These are phyloP conservation scores for Philaethria dido DNA, from an alignment of 2,888 invertebrate genomes.

Conservation along the genomic window DNA sequence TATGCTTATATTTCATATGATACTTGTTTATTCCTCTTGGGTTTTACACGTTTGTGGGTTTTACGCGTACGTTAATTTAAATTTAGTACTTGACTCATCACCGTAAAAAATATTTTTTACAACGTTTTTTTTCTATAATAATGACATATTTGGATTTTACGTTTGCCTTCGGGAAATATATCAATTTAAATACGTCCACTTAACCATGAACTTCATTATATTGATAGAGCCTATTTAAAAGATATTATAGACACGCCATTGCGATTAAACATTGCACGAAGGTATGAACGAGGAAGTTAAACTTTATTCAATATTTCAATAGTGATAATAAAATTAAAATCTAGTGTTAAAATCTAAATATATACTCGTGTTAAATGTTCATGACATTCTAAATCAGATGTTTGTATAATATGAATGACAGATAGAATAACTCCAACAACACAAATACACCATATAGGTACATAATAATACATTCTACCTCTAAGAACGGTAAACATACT, in stretches of 20 bases:
- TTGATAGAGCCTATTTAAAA: slow-evolving; percentile 15
- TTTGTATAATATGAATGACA: background rate
- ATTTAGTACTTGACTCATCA: background rate
- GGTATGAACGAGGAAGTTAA: slow-evolving; percentile 10
- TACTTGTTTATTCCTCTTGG: background rate
- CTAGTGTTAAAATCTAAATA: too few relatives aligned
- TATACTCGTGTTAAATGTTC: too few relatives aligned
- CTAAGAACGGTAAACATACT: too few relatives aligned
- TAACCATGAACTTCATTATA: slow-evolving; percentile 21
- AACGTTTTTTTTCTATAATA: background rate
- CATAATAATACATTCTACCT: too few relatives aligned
- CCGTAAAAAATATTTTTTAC: background rate
- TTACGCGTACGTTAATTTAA: background rate
- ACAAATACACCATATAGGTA: too few relatives aligned
- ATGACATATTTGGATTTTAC: background rate
- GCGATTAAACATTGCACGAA: slow-evolving; percentile 14
- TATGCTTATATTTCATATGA: background rate
- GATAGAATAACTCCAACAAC: too few relatives aligned
- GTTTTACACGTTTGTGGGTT: background rate
- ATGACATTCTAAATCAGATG: background rate
- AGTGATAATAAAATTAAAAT: background rate
- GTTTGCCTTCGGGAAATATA: background rate
- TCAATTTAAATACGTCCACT: slow-evolving; percentile 3
- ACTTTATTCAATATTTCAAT: background rate
- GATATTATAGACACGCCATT: slow-evolving; percentile 17